A percentile compares a stretch with the other conserved stretches of the same genome.
phyloP scores from a whole-genome alignment of 2,797 vertebrate species.

The Helicolenus hilgendorfi region DNA sequence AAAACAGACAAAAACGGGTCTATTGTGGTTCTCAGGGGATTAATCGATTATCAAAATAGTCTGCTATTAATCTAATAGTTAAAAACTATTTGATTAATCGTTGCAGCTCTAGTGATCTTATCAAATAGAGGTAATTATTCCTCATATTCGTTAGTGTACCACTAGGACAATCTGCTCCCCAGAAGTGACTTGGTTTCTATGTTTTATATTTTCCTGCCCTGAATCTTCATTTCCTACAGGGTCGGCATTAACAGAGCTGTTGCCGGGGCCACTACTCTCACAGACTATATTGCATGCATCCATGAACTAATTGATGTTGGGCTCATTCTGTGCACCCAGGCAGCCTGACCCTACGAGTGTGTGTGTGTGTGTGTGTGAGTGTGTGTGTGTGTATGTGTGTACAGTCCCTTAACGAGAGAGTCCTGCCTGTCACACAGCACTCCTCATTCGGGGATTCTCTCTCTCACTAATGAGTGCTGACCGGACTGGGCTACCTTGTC shows the following conservation, averaged over 20 bases:
- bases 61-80: no score
- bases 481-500: slow-evolving; percentile 81
- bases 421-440: slow-evolving; percentile 79
- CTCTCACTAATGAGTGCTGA: slow-evolving; percentile 85
- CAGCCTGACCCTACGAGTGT: slow-evolving; percentile 44
- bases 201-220: slow-evolving; percentile 60
- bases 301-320: slow-evolving; percentile 80
- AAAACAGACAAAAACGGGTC: no score
- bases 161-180: slow-evolving; percentile 19
- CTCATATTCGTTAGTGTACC: not conserved
- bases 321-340: slow-evolving; percentile 64
- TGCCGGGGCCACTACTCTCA: slow-evolving; percentile 43
- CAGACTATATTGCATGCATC: slow-evolving; percentile 65
- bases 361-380: slow-evolving; percentile 18
- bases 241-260: slow-evolving; percentile 61
- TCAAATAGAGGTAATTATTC: slow-evolving; percentile 19
- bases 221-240: slow-evolving; percentile 65
- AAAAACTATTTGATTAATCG: no score
- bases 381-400: slow-evolving; percentile 26
- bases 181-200: slow-evolving; percentile 30
- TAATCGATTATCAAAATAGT: no score
- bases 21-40: no score
- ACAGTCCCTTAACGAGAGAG: slow-evolving; percentile 73
- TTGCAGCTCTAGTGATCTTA: not conserved
- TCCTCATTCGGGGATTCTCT: slow-evolving; percentile 81